A percentile compares a stretch with the other conserved stretches of the same genome.
These are phyloP conservation scores for Panulirus ornatus DNA, from an alignment of 1,140 invertebrate genomes.

Conservation along the genomic window DNA sequence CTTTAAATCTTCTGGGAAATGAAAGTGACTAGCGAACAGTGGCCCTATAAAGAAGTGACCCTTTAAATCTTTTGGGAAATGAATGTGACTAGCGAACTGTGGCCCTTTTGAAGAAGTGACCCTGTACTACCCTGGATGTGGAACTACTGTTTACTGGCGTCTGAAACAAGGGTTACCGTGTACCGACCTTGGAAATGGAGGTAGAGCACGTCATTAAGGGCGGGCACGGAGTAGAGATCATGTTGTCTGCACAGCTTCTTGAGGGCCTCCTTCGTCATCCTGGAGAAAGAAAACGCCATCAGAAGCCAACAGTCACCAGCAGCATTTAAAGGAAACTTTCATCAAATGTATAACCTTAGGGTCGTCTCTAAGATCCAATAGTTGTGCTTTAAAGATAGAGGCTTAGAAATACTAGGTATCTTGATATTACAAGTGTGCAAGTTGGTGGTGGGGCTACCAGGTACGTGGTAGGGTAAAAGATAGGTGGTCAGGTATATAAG, in stretches of 20 bases:
- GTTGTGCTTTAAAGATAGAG: not conserved
- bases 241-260: conserved; percentile 90
- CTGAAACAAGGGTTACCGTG: not conserved
- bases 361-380: not conserved
- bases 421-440: not conserved
- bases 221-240: conserved; percentile 91
- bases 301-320: not conserved
- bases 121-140: too few relatives aligned
- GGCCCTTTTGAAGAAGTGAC: too few relatives aligned
- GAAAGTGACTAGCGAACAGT: too few relatives aligned
- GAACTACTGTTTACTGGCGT: too few relatives aligned
- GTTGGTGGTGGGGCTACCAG: too few relatives aligned
- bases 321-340: not conserved
- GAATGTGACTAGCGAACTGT: too few relatives aligned
- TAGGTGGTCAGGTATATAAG: too few relatives aligned
- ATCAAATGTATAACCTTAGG: not conserved
- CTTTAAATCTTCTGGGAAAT: too few relatives aligned
- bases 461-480: too few relatives aligned
- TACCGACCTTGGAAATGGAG: conserved; percentile 89
- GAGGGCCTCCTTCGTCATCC: conserved; percentile 79
- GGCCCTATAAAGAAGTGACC: too few relatives aligned
- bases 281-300: conserved; percentile 40
- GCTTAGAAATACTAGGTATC: not conserved
- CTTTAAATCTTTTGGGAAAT: too few relatives aligned
- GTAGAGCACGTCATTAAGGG: conserved; percentile 95